These are phyloP conservation scores for Corticium candelabrum DNA, from an alignment of 37 sponge, comb jelly and placozoan genomes.

Conservation along the genomic window DNA sequence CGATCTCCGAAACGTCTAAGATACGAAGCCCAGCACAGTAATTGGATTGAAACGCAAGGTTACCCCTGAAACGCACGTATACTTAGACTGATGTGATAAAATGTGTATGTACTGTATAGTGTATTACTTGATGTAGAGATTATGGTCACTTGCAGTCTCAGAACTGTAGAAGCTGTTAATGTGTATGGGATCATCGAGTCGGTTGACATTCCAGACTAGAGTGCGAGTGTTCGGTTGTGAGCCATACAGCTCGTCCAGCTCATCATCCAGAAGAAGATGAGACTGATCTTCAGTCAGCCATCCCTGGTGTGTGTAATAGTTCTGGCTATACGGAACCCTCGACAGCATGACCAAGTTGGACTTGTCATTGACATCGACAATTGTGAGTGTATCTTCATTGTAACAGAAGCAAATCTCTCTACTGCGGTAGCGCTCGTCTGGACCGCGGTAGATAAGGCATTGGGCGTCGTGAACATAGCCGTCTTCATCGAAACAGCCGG, in stretches of 20 bases:
- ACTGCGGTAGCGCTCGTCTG: slow-evolving; percentile 19
- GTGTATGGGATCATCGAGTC: slow-evolving; percentile 23
- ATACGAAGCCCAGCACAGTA: slow-evolving; percentile 68
- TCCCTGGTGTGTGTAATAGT: slow-evolving; percentile 53
- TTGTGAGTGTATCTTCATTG: slow-evolving; percentile 61
- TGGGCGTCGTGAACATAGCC: slow-evolving; percentile 71
- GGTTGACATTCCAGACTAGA: slow-evolving; percentile 51
- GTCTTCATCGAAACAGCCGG: slow-evolving; percentile 40
- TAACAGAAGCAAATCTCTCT: slow-evolving; percentile 66
- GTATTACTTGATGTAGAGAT: slow-evolving; percentile 59
- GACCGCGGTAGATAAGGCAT: slow-evolving; percentile 58
- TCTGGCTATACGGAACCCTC: slow-evolving; percentile 19
- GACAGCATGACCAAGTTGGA: slow-evolving; percentile 24
- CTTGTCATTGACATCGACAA: slow-evolving; percentile 54
- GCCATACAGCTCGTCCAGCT: slow-evolving; percentile 53
- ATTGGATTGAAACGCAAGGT: slow-evolving; percentile 50
- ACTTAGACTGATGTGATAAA: too few relatives aligned
- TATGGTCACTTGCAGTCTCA: slow-evolving; percentile 45
- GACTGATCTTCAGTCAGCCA: slow-evolving; percentile 64
- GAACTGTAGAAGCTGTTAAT: slow-evolving; percentile 20
- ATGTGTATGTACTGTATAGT: too few relatives aligned
- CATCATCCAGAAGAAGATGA: slow-evolving; percentile 46
- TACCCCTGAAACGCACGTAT: slow-evolving; percentile 30
- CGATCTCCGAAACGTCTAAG: slow-evolving; percentile 31
- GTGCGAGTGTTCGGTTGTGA: slow-evolving; percentile 27